phyloP scores from a whole-genome alignment of 2,797 vertebrate genomes.

The Gastrophryne carolinensis region DNA sequence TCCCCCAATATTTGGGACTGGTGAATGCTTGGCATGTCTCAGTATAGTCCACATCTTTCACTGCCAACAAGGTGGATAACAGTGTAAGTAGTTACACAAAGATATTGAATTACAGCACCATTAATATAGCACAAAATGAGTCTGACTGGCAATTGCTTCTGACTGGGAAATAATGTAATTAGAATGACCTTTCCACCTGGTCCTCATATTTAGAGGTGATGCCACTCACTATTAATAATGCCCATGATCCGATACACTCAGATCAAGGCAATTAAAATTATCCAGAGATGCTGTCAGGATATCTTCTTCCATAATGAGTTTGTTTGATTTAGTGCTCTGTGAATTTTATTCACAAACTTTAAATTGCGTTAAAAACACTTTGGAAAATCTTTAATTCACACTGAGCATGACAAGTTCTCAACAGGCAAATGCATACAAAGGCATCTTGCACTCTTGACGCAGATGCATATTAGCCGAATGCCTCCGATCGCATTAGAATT shows the following conservation, averaged over 20 bases:
- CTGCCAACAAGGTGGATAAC: no score
- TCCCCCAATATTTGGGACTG: no score
- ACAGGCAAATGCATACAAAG: constrained; percentile 32
- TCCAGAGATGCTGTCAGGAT: constrained; percentile 38
- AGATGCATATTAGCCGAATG: constrained; percentile 38
- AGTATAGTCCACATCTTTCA: no score
- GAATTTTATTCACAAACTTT: constrained; percentile 33
- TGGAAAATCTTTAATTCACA: constrained; percentile 35
- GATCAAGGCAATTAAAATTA: constrained; percentile 54
- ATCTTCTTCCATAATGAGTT: constrained; percentile 44
- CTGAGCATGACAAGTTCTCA: constrained; percentile 34
- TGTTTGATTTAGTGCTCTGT: constrained; percentile 37
- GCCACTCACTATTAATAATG: constrained; percentile 49
- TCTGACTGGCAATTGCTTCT: constrained; percentile 33
- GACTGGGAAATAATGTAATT: constrained; percentile 25
- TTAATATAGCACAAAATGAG: neutral
- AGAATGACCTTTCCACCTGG: constrained; percentile 41
- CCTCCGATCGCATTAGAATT: constrained; percentile 53
- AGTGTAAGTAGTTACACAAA: neutral
- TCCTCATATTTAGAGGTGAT: constrained; percentile 44
- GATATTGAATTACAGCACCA: neutral
- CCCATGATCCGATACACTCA: neutral
- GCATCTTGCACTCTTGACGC: neutral
- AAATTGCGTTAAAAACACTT: constrained; percentile 33
- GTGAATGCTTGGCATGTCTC: no score